A percentile compares a stretch with the other conserved stretches of the same genome.
These are phyloP conservation scores for Oryctes rhinoceros DNA, from an alignment of 1,140 invertebrate genomes.

Conservation along the genomic window DNA sequence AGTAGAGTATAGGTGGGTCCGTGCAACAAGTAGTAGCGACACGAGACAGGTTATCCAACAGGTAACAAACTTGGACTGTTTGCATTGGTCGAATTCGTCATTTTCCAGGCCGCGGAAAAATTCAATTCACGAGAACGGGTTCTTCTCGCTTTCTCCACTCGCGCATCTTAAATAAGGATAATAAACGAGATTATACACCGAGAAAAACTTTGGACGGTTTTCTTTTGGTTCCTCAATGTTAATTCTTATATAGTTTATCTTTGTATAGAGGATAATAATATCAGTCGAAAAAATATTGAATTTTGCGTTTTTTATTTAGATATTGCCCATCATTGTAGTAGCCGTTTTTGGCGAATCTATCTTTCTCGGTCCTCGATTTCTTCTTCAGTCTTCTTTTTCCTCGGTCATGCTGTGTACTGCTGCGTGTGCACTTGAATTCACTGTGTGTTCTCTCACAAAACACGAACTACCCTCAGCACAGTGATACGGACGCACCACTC, in stretches of 20 bases:
- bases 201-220: conserved; percentile 37
- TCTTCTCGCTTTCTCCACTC: neutral
- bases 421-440: conserved; percentile 24
- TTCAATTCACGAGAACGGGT: neutral
- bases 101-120: conserved; percentile 17
- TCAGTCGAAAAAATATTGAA: conserved; percentile 33
- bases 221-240: conserved; percentile 36
- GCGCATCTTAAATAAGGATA: neutral
- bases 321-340: neutral
- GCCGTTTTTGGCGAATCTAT: neutral
- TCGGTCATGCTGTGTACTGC: neutral
- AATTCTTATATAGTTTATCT: conserved; percentile 6
- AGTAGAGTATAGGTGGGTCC: conserved; percentile 51
- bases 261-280: conserved; percentile 22
- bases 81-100: conserved; percentile 42
- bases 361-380: conserved; percentile 18
- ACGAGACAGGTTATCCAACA: conserved; percentile 55
- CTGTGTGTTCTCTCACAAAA: conserved; percentile 36
- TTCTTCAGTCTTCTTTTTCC: neutral
- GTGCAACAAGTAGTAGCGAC: conserved; percentile 58
- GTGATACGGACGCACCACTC: conserved; percentile 55
- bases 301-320: neutral
- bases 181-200: conserved; percentile 16
- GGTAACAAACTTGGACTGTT: conserved; percentile 53
- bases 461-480: conserved; percentile 30